Conservation (phyloP, 2,888 invertebrate species). For the Phengaris alcon region DNA sequence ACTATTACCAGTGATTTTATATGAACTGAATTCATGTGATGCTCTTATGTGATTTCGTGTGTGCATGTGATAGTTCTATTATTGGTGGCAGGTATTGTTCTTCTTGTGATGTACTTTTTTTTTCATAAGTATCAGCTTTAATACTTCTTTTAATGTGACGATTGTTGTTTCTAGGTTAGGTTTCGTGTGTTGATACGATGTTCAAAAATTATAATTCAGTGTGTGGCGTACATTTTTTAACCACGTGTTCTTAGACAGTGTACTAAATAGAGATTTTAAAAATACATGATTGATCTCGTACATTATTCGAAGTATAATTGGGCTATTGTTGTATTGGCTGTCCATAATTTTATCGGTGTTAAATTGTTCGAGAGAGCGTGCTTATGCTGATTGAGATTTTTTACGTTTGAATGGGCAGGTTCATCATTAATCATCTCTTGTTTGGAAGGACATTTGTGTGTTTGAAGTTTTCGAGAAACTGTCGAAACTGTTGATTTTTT, state of each 20-base stretch:
- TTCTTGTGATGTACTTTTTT: background rate
- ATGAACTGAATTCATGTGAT: constrained; percentile 6
- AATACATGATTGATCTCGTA: constrained; percentile 25
- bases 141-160: too few relatives aligned
- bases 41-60: background rate
- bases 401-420: constrained; percentile 50
- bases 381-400: constrained; percentile 51
- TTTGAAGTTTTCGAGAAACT: constrained; percentile 32
- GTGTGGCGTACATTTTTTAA: background rate
- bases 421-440: constrained; percentile 66
- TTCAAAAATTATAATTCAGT: background rate
- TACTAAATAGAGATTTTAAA: background rate
- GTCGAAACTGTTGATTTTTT: constrained; percentile 3
- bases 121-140: too few relatives aligned
- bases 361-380: constrained; percentile 46
- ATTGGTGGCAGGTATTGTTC: constrained; percentile 1
- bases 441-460: constrained; percentile 58
- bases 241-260: background rate
- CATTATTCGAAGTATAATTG: constrained; percentile 58
- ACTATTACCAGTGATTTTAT: constrained; percentile 31
- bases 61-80: constrained; percentile 1
- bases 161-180: background rate
- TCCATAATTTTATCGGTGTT: constrained; percentile 52
- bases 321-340: constrained; percentile 60
- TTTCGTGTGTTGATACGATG: background rate